Evolutionary conservation across 1,140 invertebrate genomes (phyloP).

Genomic region (Drosophila dunni): DNA sequence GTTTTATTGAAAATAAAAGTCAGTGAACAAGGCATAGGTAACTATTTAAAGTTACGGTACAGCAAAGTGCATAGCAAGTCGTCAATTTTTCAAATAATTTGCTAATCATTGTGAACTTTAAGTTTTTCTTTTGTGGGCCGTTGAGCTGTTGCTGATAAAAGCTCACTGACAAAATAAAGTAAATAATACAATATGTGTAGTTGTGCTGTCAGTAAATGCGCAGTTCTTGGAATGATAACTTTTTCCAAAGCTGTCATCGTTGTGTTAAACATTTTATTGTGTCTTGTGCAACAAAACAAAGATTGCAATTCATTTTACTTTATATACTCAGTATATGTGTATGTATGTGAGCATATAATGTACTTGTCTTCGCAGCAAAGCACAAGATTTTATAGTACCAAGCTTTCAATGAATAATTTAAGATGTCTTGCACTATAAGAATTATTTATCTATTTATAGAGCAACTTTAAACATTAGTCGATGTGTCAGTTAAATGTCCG

Average conservation of each 20-base stretch:
- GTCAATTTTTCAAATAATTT: background rate
- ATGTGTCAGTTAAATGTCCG: slow-evolving; percentile 11
- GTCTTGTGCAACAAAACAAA: slow-evolving; percentile 7
- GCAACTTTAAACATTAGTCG: slow-evolving; percentile 9
- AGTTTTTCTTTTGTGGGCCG: slow-evolving; percentile 14
- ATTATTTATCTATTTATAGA: background rate
- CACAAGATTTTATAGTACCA: slow-evolving; percentile 6
- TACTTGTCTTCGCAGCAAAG: slow-evolving; percentile 14
- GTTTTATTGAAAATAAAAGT: slow-evolving; percentile 20
- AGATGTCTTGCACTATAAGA: slow-evolving; percentile 8
- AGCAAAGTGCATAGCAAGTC: background rate
- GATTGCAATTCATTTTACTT: background rate
- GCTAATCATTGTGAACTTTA: background rate
- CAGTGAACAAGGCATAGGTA: slow-evolving; percentile 21
- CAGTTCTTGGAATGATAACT: slow-evolving; percentile 49
- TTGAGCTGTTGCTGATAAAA: slow-evolving; percentile 62
- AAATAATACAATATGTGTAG: slow-evolving; percentile 61
- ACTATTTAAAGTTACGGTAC: background rate
- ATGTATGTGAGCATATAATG: slow-evolving; percentile 32
- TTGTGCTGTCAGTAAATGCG: slow-evolving; percentile 51
- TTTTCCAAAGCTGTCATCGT: slow-evolving; percentile 3
- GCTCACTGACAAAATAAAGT: slow-evolving; percentile 59
- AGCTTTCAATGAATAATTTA: slow-evolving; percentile 20
- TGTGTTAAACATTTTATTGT: slow-evolving; percentile 7
- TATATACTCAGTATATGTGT: slow-evolving; percentile 4